Conservation (phyloP, 1,140 invertebrate species). For the Nephotettix cincticeps region DNA sequence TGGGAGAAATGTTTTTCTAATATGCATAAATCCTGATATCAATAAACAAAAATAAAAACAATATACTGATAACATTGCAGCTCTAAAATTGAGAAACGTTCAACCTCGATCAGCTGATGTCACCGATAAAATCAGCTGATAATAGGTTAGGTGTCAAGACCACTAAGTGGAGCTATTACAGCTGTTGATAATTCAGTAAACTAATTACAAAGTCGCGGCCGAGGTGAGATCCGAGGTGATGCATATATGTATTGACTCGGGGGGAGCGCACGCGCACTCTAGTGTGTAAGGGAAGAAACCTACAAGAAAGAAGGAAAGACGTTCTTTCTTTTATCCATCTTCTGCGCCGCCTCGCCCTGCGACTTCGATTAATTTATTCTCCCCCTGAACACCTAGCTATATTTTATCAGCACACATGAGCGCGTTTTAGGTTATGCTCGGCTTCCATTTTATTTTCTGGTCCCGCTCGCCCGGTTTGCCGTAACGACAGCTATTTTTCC, state of each 20-base stretch:
- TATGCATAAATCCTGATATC: no score
- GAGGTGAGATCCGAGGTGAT: background rate
- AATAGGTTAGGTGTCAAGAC: no score
- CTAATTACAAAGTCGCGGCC: no score
- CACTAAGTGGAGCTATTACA: no score
- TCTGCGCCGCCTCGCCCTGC: background rate
- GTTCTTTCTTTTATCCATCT: conserved; percentile 2
- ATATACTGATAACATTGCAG: no score
- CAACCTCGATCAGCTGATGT: no score
- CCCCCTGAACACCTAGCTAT: background rate
- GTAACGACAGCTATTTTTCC: conserved; percentile 9
- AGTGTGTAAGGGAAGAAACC: background rate
- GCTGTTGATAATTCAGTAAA: no score
- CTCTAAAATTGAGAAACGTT: no score
- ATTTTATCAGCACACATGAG: background rate
- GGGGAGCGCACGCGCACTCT: background rate
- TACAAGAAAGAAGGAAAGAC: background rate
- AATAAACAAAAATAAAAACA: no score
- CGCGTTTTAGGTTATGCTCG: no score
- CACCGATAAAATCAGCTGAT: no score
- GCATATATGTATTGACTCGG: background rate
- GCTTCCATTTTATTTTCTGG: background rate
- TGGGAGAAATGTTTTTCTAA: no score
- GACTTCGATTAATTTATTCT: conserved; percentile 8
- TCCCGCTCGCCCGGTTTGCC: background rate